Evolutionary conservation across 1,140 invertebrate genomes (phyloP).

Genomic region (Drosophila virilis): DNA sequence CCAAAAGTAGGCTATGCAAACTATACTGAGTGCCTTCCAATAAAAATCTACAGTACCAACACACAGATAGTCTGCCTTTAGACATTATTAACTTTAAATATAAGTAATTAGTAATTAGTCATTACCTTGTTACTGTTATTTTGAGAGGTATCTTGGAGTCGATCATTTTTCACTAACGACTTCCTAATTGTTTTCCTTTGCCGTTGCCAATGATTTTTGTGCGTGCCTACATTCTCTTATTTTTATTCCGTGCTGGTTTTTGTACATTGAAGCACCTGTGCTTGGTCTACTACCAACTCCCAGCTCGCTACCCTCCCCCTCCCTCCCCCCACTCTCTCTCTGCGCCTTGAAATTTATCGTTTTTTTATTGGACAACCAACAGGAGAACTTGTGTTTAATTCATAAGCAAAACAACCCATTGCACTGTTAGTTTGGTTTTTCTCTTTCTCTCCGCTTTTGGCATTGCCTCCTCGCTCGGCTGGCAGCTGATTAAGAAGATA

Average conservation of each 20-base stretch:
- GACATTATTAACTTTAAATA: too few species aligned
- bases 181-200: constrained; percentile 40
- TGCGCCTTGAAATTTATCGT: constrained; percentile 1
- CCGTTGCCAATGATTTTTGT: constrained; percentile 58
- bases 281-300: constrained; percentile 12
- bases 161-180: too few species aligned
- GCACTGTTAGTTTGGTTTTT: constrained; percentile 17
- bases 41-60: too few species aligned
- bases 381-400: constrained; percentile 63
- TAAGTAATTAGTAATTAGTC: too few species aligned
- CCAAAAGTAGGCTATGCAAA: background rate
- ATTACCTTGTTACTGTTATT: background rate
- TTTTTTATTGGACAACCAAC: constrained; percentile 27
- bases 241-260: constrained; percentile 30
- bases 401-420: constrained; percentile 58
- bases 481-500: constrained; percentile 49
- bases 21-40: too few species aligned
- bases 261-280: constrained; percentile 35
- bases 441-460: constrained; percentile 5
- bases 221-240: constrained; percentile 51
- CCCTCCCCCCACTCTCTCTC: background rate
- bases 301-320: background rate
- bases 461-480: constrained; percentile 14
- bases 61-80: too few species aligned
- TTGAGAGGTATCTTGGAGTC: constrained; percentile 7